Evolutionary conservation across 2,113 vertebrate species (phyloP), one percentile per base, ranked within the genome.

Genomic region (Megaceryle maxima): DNA sequence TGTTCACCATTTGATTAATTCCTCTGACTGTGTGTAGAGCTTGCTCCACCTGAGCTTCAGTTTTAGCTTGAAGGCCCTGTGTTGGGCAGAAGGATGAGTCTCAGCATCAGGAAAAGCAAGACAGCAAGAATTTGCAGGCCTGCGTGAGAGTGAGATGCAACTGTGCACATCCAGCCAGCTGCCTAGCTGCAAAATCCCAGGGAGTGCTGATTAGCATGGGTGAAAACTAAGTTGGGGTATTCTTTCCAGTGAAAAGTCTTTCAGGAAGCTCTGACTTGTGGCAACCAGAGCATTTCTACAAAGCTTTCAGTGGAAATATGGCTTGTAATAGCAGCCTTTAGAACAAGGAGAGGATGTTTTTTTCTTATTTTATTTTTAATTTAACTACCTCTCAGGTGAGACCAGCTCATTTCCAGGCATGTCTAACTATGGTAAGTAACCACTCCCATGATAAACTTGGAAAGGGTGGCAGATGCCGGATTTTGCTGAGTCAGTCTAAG

Each of bases 401-500:
- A 83, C 9, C 15, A 44, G 10, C 46, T 87, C 25, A 48, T 67
- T 93, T 77, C 12, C 59, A 62, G 37, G 24, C 12, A 7, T 17
- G 9, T 50, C 63, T 79, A 80, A 77, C 9, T 16, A 35, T 20
- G 26, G 60, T 39, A 93, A 63, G 29, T 41, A 76, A 66, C 48
- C 75, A 77, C 25, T 74, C 22, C 37, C 8, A 25, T 28, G 17
- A 82, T 25, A 73, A 78, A 43, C 29, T 44, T 26, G 25, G 24
- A 16, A 83, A 79, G 39, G 25, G 28, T 62, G 25, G 22, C 19
- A 55, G 16, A 44, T 37, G 21, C 4, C 13, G 70, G 9, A 50
- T 91, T 87, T 88, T 94, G 51, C 44, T 72, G 26, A 88, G 11
- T 88, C 64, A 78, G 16, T n/a, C 56, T 66, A 88, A 60, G 10